Conservation (phyloP, 2,113 vertebrate genomes). For the Semicossyphus pulcher region DNA sequence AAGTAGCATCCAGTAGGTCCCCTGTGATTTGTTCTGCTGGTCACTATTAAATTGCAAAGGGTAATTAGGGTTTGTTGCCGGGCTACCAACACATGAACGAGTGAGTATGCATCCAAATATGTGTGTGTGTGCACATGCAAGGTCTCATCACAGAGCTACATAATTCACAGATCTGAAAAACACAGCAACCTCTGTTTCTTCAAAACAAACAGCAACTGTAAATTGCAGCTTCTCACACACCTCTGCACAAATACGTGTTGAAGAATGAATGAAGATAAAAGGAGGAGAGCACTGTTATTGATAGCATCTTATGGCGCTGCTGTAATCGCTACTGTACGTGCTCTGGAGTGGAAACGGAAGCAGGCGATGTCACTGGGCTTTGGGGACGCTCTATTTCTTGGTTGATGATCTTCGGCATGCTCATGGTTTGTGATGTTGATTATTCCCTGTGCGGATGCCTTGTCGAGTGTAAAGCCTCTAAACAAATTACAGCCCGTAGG, state of each 20-base stretch:
- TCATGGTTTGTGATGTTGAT: slow-evolving; percentile 34
- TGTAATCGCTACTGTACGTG: slow-evolving; percentile 29
- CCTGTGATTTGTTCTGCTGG: slow-evolving; percentile 24
- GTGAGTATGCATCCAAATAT: neutral
- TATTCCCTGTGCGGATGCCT: slow-evolving; percentile 37
- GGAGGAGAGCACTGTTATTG: neutral
- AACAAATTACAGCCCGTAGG: slow-evolving; percentile 47
- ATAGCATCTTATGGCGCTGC: neutral
- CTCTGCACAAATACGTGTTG: neutral
- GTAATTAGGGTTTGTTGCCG: slow-evolving; percentile 64
- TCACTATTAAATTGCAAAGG: slow-evolving; percentile 35
- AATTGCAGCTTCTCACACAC: slow-evolving; percentile 1
- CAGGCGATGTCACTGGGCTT: slow-evolving; percentile 20
- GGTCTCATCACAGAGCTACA: slow-evolving; percentile 2
- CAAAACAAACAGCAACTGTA: slow-evolving; percentile 27
- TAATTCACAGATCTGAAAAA: slow-evolving; percentile 2
- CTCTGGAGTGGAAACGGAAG: slow-evolving; percentile 36
- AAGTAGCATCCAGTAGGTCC: neutral
- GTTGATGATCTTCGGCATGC: slow-evolving; percentile 24
- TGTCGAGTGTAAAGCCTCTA: slow-evolving; percentile 36
- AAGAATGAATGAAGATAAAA: neutral
- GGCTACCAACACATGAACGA: slow-evolving; percentile 26
- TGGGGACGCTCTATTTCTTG: neutral
- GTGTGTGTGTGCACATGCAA: neutral
- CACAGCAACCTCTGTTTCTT: slow-evolving; percentile 9